Evolutionary conservation across 2,113 vertebrate species (phyloP).

Genomic region (Sphaerodactylus townsendi): DNA sequence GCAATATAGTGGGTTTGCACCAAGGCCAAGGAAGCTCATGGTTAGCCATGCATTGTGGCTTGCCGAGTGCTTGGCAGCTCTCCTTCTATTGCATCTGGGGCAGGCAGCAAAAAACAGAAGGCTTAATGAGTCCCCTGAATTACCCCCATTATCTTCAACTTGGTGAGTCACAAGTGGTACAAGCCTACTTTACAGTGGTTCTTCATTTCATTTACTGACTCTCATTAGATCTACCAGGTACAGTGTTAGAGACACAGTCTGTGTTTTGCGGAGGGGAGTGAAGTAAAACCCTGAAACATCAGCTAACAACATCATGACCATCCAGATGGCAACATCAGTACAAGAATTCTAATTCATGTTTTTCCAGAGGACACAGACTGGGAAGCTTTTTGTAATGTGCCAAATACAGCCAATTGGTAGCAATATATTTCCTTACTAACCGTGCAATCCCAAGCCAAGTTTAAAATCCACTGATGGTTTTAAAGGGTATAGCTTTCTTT

Average conservation of each 20-base stretch:
- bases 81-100: background rate
- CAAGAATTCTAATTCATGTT: background rate
- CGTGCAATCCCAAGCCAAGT: no score
- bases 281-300: background rate
- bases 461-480: no score
- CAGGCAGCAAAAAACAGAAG: background rate
- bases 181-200: no score
- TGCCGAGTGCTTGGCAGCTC: background rate
- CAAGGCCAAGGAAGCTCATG: background rate
- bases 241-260: background rate
- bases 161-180: background rate
- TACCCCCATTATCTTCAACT: background rate
- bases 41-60: background rate
- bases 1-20: background rate
- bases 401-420: background rate
- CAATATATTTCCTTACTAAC: background rate
- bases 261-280: background rate
- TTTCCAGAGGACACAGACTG: background rate
- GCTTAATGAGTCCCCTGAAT: no score
- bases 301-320: background rate
- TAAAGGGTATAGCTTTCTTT: no score
- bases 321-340: background rate
- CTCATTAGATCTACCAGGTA: background rate
- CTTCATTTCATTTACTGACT: background rate
- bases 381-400: background rate